Percentiles rank a stretch among this genome's conserved stretches.
phyloP scores from a whole-genome alignment of 2,797 vertebrate species.

The Chanos chanos region DNA sequence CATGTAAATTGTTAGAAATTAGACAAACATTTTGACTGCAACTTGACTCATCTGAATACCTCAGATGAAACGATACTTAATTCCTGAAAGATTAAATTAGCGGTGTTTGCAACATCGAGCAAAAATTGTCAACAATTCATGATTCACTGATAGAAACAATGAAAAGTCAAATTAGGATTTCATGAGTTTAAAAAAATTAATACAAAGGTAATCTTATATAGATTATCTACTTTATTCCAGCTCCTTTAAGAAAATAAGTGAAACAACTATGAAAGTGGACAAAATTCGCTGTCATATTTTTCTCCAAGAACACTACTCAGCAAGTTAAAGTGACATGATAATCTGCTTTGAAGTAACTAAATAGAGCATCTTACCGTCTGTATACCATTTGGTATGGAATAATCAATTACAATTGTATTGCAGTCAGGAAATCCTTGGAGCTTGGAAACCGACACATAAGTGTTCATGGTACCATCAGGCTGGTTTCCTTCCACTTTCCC shows the following conservation, averaged over 20 bases:
- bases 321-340: not conserved
- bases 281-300: not conserved
- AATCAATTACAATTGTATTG: conserved; percentile 41
- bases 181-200: too few relatives aligned
- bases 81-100: too few relatives aligned
- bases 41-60: not conserved
- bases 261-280: not conserved
- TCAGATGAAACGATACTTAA: too few relatives aligned
- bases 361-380: conserved; percentile 60
- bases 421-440: conserved; percentile 38
- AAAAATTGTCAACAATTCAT: too few relatives aligned
- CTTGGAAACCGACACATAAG: rapidly evolving
- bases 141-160: not conserved
- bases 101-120: too few relatives aligned
- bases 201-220: too few relatives aligned
- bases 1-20: not conserved
- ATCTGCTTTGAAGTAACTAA: not conserved
- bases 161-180: too few relatives aligned
- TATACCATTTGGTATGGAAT: conserved; percentile 30
- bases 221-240: too few relatives aligned
- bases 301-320: not conserved
- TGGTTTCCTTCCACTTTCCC: conserved; percentile 61
- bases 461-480: conserved; percentile 46
- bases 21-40: not conserved
- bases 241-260: too few relatives aligned